Evolutionary conservation across 2,797 vertebrate genomes (phyloP), one percentile per base, ranked within the genome.

Genomic region (Tenualosa ilisha): DNA sequence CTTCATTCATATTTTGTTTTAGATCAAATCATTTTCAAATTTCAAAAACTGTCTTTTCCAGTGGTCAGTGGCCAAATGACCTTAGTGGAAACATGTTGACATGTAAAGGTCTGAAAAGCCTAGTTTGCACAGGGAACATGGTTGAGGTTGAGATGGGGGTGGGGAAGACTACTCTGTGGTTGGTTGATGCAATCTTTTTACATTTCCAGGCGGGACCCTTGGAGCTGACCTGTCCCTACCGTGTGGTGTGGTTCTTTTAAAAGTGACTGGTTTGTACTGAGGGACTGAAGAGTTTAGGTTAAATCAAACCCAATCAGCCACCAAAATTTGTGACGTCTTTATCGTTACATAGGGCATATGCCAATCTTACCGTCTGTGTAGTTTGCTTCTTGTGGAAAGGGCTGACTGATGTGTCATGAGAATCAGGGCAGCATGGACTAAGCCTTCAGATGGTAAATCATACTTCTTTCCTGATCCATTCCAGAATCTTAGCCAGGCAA

Each of bases 161-260:
- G 40, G 72, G 72, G 72, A 46, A 79, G 72, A 43, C 6, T 79
- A 40, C 37, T 79, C 72, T 46, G 72, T 79, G 72, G 72, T 79
- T 79, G 72, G 40, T 46, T 79, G 37, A 20, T 79, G 72, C 72
- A 79, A 40, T 20, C 40, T 40, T 79, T 40, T 79, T 46, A 20
- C 72, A n/a, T 22, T 79, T 79, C 72, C 72, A 79, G 37, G 37
- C 43, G 17, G 20, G 37, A 17, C 17, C 72, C 43, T 20, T 13
- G 15, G 40, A 46, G 72, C 40, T 46, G 40, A 79, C 72, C 72
- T 79, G 72, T 79, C 72, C 40, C 72, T 46, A 6, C 2, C 46
- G 37, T 43, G 40, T 40, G 12, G 9, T 68, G 26, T 68, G 12
- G 63, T 11, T 37, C 24, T 68, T 68, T 13, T 3, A 13, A 31